A percentile compares a stretch with the other conserved stretches of the same genome.
phyloP scores from a whole-genome alignment of 2,797 vertebrate genomes.

The Scarus forsteni region DNA sequence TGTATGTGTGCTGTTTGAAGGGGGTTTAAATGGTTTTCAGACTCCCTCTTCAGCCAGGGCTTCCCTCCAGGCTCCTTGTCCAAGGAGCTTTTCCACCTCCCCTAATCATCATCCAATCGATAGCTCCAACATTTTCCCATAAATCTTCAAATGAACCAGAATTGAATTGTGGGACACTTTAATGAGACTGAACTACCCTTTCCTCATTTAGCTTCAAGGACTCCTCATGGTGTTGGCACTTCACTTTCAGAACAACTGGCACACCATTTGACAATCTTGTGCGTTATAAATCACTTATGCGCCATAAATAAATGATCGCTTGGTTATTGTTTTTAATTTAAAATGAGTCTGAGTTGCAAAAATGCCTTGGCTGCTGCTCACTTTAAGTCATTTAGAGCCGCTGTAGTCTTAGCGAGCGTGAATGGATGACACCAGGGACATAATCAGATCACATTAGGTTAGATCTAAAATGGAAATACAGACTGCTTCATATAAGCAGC shows the following conservation, averaged over 20 bases:
- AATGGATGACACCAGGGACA: slow-evolving; percentile 2
- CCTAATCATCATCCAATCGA: slow-evolving; percentile 23
- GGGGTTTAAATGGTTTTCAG: no score
- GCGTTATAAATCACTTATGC: slow-evolving; percentile 49
- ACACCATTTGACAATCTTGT: slow-evolving; percentile 22
- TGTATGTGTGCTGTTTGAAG: no score
- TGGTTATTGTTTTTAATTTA: slow-evolving; percentile 70
- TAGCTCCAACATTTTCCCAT: slow-evolving; percentile 31
- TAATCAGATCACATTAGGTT: background rate
- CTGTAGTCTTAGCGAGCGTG: slow-evolving; percentile 12
- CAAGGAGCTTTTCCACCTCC: slow-evolving; percentile 2
- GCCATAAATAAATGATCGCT: slow-evolving; percentile 63
- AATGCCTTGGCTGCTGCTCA: slow-evolving; percentile 6
- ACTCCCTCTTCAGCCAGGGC: background rate
- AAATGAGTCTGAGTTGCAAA: slow-evolving; percentile 47
- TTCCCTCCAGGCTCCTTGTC: background rate
- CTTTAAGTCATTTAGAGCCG: slow-evolving; percentile 5
- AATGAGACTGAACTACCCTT: slow-evolving; percentile 17
- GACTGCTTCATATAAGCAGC: slow-evolving; percentile 6
- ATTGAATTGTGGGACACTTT: slow-evolving; percentile 38
- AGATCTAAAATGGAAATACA: slow-evolving; percentile 3
- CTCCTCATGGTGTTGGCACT: slow-evolving; percentile 17
- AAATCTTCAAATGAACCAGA: slow-evolving; percentile 40
- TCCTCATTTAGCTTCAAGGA: slow-evolving; percentile 28
- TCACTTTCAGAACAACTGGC: slow-evolving; percentile 9